Percentiles rank a stretch among this genome's conserved stretches.
Conservation (phyloP, 2,113 vertebrate species). For the Catharus fuscescens region DNA sequence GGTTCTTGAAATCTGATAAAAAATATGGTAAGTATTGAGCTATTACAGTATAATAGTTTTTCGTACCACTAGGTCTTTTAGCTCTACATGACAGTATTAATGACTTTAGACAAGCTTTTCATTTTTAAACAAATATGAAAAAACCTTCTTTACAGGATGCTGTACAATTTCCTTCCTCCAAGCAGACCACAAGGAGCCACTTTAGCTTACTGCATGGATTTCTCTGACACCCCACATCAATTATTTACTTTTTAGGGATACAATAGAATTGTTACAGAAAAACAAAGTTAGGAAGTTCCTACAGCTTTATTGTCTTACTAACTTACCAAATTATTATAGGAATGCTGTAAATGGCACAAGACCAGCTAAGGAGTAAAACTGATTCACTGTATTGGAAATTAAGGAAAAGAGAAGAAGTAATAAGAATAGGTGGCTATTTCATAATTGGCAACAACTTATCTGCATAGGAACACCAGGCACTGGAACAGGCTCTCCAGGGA, state of each 20-base stretch:
- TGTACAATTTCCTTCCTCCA: neutral
- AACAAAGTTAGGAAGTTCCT: neutral
- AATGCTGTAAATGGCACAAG: neutral
- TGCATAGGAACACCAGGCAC: neutral
- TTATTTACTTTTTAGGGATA: neutral
- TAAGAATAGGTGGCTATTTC: neutral
- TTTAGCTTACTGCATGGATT: neutral
- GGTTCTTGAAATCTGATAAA: neutral
- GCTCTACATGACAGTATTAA: neutral
- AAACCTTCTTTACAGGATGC: neutral
- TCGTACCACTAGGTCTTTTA: neutral
- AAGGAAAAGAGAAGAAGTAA: neutral
- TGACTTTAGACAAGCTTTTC: neutral
- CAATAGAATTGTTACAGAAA: fast-evolving
- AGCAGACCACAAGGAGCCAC: neutral
- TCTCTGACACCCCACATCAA: neutral
- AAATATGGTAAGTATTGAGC: neutral
- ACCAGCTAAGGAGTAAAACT: neutral
- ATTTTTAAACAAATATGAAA: neutral
- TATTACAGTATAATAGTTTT: neutral
- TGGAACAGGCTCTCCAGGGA: neutral
- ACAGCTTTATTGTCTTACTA: neutral
- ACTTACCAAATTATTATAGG: neutral
- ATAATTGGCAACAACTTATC: neutral
- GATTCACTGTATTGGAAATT: neutral